Base-by-base conservation (phyloP, 1,140 invertebrate genomes). In the Macrobrachium nipponense region DNA sequence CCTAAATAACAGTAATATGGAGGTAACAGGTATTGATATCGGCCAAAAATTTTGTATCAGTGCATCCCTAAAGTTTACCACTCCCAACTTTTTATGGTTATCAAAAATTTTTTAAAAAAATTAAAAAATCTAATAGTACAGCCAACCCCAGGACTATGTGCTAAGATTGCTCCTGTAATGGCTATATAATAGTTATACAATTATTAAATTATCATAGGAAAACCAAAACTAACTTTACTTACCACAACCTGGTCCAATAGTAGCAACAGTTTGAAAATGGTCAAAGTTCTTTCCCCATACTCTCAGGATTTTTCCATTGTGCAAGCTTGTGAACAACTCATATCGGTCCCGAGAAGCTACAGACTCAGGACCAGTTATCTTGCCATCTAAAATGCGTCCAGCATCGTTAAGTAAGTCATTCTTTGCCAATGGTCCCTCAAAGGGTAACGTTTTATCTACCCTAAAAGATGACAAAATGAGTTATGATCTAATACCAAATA, bases 211-310 rank as follows among this genome's bases (percentile, higher is more conserved):
- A 36, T 51, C 12, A 51, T 12, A 51, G 12, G 12, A 51, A 12
- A 51, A 51, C 51, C 7, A 51, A 51, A 51, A 51, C 12, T 51
- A 51, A 12, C 51, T 87, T 17, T 92, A 93, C 92, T 93, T 92
- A 94, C 95, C 94, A 92, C 96, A 96, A 61, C 94, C 92, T 90
- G 95, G 92, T 20, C 96, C 96, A 93, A 94, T 95, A 91, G 94
- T 95, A 15, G 92, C 92, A 86, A 95, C 90, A 5, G 93, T 92
- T 68, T 93, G 91, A 23, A 95, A 90, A 59, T 87, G 85, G 90
- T 93, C 93, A 66, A 81, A 87, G 81, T 93, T 92, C 68, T 93
- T 92, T 60, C 93, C 92, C 80, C 82, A 86, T 20, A 95, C 89
- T 92, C 94, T 95, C 0, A 95, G 92, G 68, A 96, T 92, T 90